These are phyloP conservation scores for Zaprionus tsacasi DNA, from an alignment of 1,140 invertebrate genomes.

Conservation along the genomic window DNA sequence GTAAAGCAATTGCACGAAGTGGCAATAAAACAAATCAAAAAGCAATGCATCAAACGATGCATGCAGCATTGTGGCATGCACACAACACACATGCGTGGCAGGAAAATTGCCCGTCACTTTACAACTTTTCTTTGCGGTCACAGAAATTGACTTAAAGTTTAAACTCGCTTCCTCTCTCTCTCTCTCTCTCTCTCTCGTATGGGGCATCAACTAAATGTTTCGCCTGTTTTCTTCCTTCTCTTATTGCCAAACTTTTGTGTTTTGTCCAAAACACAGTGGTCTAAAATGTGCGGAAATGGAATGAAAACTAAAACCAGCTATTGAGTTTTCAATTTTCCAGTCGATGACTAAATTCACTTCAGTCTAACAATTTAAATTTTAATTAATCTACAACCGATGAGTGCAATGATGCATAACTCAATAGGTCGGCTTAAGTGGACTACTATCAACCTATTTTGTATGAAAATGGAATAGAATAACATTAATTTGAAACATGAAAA, in stretches of 20 bases:
- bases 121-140: constrained; percentile 48
- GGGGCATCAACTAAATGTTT: constrained; percentile 46
- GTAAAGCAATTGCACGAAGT: constrained; percentile 18
- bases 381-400: background rate
- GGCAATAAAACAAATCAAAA: constrained; percentile 52
- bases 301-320: background rate
- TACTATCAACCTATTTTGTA: background rate
- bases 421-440: background rate
- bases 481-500: background rate
- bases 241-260: constrained; percentile 60
- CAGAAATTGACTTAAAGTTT: constrained; percentile 47
- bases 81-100: constrained; percentile 18
- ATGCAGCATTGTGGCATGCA: constrained; percentile 21
- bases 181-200: background rate
- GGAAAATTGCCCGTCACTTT: constrained; percentile 33
- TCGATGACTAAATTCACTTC: background rate
- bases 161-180: background rate
- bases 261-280: background rate
- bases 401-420: background rate
- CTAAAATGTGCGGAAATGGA: background rate
- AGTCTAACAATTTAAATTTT: background rate
- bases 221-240: constrained; percentile 32
- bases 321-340: background rate
- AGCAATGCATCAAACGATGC: constrained; percentile 42
- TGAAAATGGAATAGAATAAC: background rate